These are phyloP conservation scores for Unio pictorum DNA, from an alignment of 2,888 invertebrate species.

Conservation along the genomic window DNA sequence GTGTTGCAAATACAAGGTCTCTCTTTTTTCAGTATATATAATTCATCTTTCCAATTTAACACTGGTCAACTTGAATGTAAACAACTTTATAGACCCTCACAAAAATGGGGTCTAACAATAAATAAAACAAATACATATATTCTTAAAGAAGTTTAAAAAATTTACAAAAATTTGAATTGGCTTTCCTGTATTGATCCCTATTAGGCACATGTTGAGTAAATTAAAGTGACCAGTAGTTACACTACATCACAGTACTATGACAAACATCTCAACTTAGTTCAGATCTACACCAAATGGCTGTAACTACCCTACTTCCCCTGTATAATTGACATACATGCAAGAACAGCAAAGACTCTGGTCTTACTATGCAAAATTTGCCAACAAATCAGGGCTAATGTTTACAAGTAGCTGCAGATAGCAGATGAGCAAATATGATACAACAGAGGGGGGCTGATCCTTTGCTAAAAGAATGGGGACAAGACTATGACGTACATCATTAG, in stretches of 20 bases:
- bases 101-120: constrained; percentile 16
- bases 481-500: no score
- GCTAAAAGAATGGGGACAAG: no score
- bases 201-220: constrained; percentile 14
- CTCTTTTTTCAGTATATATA: constrained; percentile 5
- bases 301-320: constrained; percentile 9
- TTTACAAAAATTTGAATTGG: constrained; percentile 20
- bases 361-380: no score
- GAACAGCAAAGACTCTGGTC: constrained; percentile 5
- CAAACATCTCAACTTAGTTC: constrained; percentile 2
- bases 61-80: constrained; percentile 7
- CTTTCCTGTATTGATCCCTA: constrained; percentile 20
- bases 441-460: no score
- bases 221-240: not conserved
- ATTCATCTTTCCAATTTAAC: constrained; percentile 12
- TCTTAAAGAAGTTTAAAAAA: constrained; percentile 15
- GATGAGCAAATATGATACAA: no score
- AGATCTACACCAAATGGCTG: not conserved
- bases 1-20: constrained; percentile 36
- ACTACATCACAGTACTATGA: constrained; percentile 4
- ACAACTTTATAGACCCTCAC: constrained; percentile 3
- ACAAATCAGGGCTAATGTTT: no score
- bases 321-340: constrained; percentile 9
- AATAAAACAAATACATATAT: constrained; percentile 28
- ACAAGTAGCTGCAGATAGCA: no score